Evolutionary conservation across 2,797 vertebrate genomes (phyloP), one percentile per base, ranked within the genome.

Genomic region (Crenuchus spilurus): DNA sequence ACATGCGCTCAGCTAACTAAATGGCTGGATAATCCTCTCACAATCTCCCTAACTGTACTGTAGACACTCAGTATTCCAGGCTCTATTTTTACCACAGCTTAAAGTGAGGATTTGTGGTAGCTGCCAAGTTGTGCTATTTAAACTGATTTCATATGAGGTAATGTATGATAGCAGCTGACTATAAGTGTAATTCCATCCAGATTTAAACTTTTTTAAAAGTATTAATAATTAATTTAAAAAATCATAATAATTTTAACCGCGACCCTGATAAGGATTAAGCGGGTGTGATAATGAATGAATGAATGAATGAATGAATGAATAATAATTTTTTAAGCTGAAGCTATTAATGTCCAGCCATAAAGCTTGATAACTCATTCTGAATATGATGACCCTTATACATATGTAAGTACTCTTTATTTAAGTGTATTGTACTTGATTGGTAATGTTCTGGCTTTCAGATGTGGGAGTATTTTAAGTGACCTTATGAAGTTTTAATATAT

Each of bases 1-100:
- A 39, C 78, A 74, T 81, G 72, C 79, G 63, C 72, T 76, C 68
- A 80, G 71, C 81, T 73, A 78, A 80, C 78, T 71, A 83, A 89
- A 87, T 79, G 80, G 74, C 31, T 42, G 70, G 69, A 81, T 89
- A 89, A 91, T 89, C 88, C 84, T 72, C 24, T 62, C n/a, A 74
- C 88, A 88, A 90, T 88, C 88, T 84, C 74, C 62, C 54, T 57
- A 68, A 69, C 62, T 72, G 51, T 57, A 57, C 72, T 73, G 65
- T 73, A 61, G 64, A 74, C 72, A 51, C 62, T 33, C 76, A 74
- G 68, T 79, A 83, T 80, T 82, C 74, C 71, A 71, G 70, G 79
- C 79, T 77, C 88, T 90, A 89, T 90, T 91, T 90, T 87, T 87
- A 87, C 81, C 72, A 74, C 57, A 58, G 71, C 11, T 90, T 88